Conservation (phyloP, 2,113 vertebrate species). For the Chionomys nivalis region DNA sequence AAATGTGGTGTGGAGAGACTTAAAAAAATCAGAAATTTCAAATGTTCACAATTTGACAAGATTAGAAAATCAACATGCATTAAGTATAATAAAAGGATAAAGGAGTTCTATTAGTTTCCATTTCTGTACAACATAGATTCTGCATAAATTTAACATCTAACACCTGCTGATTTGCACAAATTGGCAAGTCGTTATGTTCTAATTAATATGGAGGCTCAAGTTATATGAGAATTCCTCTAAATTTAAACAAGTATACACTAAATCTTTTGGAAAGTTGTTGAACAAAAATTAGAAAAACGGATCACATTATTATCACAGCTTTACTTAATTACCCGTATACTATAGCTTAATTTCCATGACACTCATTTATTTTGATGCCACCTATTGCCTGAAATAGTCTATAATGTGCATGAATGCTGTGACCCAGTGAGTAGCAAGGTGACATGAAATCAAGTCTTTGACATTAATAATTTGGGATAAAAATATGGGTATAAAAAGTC, state of each 20-base stretch:
- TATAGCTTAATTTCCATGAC: not conserved
- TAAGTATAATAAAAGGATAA: not conserved
- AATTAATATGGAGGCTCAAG: not conserved
- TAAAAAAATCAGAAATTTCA: not conserved
- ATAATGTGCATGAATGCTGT: not conserved
- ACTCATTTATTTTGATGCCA: not conserved
- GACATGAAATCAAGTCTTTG: not conserved
- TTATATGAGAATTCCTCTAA: not conserved
- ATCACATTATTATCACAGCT: not conserved
- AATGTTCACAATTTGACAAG: not conserved
- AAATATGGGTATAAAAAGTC: not conserved
- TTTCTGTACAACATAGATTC: not conserved
- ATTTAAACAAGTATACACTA: not conserved
- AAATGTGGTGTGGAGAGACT: not conserved
- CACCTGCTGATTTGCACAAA: not conserved
- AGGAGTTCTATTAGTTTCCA: not conserved
- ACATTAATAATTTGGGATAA: not conserved
- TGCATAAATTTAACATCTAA: not conserved
- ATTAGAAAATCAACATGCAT: not conserved
- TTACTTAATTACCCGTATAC: not conserved
- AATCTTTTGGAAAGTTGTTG: not conserved
- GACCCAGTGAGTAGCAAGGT: not conserved
- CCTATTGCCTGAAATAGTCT: not conserved
- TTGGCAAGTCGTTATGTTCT: not conserved
- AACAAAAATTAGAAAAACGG: not conserved